phyloP scores from a whole-genome alignment of 2,888 invertebrate species.

The Polyommatus icarus region DNA sequence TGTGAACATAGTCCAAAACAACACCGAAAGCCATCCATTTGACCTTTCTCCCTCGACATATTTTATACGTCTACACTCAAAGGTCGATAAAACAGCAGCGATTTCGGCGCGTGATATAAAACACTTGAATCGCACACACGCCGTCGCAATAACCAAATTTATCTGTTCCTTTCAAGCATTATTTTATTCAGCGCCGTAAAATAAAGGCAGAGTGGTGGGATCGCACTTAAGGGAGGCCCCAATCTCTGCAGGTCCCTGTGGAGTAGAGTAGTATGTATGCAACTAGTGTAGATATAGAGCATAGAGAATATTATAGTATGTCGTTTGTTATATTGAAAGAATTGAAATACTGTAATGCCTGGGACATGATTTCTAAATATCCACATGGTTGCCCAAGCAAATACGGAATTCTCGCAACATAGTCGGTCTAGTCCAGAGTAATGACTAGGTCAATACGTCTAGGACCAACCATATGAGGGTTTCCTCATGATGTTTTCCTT shows the following conservation, averaged over 20 bases:
- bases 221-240: conserved; percentile 20
- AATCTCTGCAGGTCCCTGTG: not conserved
- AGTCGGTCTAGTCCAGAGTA: too few species aligned
- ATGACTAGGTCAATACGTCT: too few species aligned
- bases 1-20: too few species aligned
- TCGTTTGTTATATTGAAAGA: not conserved
- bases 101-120: not conserved
- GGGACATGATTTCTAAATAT: too few species aligned
- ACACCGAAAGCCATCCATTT: too few species aligned
- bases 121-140: not conserved
- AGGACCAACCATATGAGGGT: too few species aligned
- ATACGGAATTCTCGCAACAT: too few species aligned
- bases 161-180: conserved; percentile 3
- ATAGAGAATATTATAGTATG: not conserved
- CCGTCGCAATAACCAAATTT: not conserved
- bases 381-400: too few species aligned
- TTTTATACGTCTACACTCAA: not conserved
- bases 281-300: not conserved
- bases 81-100: not conserved
- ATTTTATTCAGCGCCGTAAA: conserved; percentile 5
- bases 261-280: not conserved
- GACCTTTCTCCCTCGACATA: too few species aligned
- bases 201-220: not conserved
- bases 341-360: too few species aligned
- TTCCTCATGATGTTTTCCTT: too few species aligned